A percentile compares a stretch with the other conserved stretches of the same genome.
Conservation (phyloP, 2,797 vertebrate genomes). For the Melanotaenia boesemani region DNA sequence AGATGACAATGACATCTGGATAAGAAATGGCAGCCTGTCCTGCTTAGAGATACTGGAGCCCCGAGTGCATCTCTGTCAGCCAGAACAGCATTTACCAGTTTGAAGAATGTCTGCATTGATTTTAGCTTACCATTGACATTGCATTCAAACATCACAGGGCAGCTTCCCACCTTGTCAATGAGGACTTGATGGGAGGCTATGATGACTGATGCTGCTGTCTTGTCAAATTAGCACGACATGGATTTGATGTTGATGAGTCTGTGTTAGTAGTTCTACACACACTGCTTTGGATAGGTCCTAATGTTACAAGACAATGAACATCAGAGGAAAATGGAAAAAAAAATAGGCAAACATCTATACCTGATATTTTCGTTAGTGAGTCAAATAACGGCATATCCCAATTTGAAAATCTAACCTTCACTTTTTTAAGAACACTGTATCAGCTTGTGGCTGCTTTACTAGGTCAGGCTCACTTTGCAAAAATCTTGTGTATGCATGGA, state of each 20-base stretch:
- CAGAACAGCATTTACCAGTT: conserved; percentile 37
- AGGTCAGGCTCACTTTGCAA: too few species aligned
- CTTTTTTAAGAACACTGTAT: too few species aligned
- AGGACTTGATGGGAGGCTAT: conserved; percentile 52
- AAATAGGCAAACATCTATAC: not conserved
- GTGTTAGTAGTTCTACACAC: not conserved
- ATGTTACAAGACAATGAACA: not conserved
- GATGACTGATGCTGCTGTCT: conserved; percentile 60
- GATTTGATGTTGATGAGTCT: conserved; percentile 32
- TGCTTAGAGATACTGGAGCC: conserved; percentile 45
- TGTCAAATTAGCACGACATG: conserved; percentile 55
- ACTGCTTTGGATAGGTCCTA: conserved; percentile 12
- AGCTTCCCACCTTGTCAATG: conserved; percentile 58
- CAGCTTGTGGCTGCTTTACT: too few species aligned
- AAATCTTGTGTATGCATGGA: not conserved
- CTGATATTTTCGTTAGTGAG: not conserved
- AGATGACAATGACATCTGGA: conserved; percentile 28
- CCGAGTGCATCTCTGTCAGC: conserved; percentile 46
- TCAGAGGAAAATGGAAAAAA: not conserved
- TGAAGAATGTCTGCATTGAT: conserved; percentile 48
- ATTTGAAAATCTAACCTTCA: not conserved
- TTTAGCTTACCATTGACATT: conserved; percentile 35
- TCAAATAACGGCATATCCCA: not conserved
- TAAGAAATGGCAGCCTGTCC: conserved; percentile 38
- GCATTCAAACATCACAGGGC: conserved; percentile 24